Evolutionary conservation across 53 echinoderm and acorn worm genomes (phyloP), one percentile per base, ranked within the genome.

Genomic region (Henricia sp.): DNA sequence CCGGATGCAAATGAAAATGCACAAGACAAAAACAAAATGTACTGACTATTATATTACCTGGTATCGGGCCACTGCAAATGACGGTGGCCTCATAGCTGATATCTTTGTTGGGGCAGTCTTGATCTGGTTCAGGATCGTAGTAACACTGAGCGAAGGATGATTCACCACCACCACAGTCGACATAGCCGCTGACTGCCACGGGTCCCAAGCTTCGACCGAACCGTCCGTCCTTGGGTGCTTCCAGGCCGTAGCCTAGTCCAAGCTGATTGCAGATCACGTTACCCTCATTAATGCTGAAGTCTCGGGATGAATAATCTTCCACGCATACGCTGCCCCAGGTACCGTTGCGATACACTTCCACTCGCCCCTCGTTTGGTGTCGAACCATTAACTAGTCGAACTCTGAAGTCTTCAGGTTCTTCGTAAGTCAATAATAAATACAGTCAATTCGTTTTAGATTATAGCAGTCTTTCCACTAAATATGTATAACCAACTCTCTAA

Each of bases 201-300:
- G 76, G 59, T 41, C 56, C 57, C 2, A 41, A 19, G 76, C 58
- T 58, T 2, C 76, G 76, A 24, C 76, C 76, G 19, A 76, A 76
- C 40, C 59, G 56, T 27, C 28, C 76, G 27, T 57, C 76, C 58
- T 24, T 11, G 4, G 76, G 76, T 26, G 76, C 41, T 14, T 76
- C 76, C 25, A 57, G 56, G 40, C 76, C 76, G 76, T 76, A 76
- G 11, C 76, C 76, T 16, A 57, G 27, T 9, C 76, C 76, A 14
- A 76, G 76, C 58, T 76, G 76, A 24, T 13, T 27, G 57, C 76
- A 76, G 29, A 76, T 76, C 40, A 57, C 76, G 21, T 76, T 58
- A 46, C 25, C 42, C 12, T 40, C 76, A 39, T 25, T 36, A 24
- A 23, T 37, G 34, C 19, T 27, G 21, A 73, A 43, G 16, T 67